phyloP scores from a whole-genome alignment of 2,888 invertebrate genomes.

The Megamerina dolium region DNA sequence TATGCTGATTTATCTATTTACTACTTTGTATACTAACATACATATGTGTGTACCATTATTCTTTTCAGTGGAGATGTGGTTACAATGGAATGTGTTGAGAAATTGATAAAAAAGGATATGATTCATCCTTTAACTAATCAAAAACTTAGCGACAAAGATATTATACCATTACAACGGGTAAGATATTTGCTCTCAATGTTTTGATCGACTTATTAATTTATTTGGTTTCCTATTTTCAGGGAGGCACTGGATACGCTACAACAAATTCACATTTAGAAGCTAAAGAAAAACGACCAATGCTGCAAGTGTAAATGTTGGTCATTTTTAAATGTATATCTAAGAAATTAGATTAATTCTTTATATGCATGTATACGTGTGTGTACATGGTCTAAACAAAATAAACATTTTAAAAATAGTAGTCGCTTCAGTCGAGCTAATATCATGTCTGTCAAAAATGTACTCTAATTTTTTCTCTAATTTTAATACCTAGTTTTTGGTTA shows the following conservation, averaged over 20 bases:
- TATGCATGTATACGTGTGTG: no score
- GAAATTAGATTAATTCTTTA: no score
- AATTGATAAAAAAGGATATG: conserved; percentile 94
- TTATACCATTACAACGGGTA: conserved; percentile 84
- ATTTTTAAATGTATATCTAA: conserved; percentile 2
- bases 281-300: conserved; percentile 73
- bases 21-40: not conserved
- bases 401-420: no score
- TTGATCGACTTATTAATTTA: not conserved
- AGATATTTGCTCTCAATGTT: conserved; percentile 25
- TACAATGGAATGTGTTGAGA: conserved; percentile 93
- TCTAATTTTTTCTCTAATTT: no score
- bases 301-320: conserved; percentile 62
- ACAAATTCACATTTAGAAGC: conserved; percentile 81
- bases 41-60: not conserved
- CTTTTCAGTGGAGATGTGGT: conserved; percentile 83
- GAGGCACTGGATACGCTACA: conserved; percentile 89
- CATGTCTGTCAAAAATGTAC: no score
- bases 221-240: conserved; percentile 53
- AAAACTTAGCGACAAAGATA: conserved; percentile 80
- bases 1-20: not conserved
- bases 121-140: conserved; percentile 85
- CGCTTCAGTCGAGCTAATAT: no score
- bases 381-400: no score
- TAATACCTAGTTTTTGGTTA: no score